Base-by-base conservation (phyloP, 2,797 vertebrate species). In the Peromyscus attwateri region DNA sequence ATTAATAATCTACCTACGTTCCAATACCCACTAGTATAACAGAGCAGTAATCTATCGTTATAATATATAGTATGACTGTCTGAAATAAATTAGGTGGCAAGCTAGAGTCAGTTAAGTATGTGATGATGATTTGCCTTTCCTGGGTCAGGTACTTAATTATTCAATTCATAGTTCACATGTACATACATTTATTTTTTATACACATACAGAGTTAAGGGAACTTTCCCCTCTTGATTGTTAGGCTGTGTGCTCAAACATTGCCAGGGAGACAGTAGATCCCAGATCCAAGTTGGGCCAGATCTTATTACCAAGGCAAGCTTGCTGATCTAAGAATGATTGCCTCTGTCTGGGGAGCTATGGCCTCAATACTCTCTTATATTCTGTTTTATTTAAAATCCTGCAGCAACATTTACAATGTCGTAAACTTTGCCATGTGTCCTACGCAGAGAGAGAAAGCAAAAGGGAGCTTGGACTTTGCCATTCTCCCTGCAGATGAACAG, bases 301-400 rank as follows among this genome's bases (percentile, higher is more conserved):
- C 57, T 95, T 77, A 82, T 43, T 27, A 85, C 49, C 94, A 71
- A 70, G 76, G n/a, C 37, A 57, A 37, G 95, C 81, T 76, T 88
- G 46, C 37, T 87, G 76, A 66, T 16, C 14, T 10, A 49, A 62
- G 25, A 43, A 60, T 25, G 46, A 29, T 40, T 94, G 25, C 9
- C 1, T 92, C 68, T 73, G 49, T 27, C 25, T 80, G 37, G n/a
- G 71, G 60, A 89, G 60, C 14, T 80, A n/a, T 93, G 55, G 66
- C 55, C 76, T 55, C n/a, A 34, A 85, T 3, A 25, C 81, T 84
- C 71, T 70, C n/a, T 71, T 21, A 40, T 55, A 37, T 75, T 84
- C 25, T 66, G 27, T 43, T 83, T 91, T 60, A 73, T 57, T 96
- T 95, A 88, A 96, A 95, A 92, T 92, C 40, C 81, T 94, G 49